phyloP scores from a whole-genome alignment of 2,113 vertebrate species.

The Pimephales promelas region DNA sequence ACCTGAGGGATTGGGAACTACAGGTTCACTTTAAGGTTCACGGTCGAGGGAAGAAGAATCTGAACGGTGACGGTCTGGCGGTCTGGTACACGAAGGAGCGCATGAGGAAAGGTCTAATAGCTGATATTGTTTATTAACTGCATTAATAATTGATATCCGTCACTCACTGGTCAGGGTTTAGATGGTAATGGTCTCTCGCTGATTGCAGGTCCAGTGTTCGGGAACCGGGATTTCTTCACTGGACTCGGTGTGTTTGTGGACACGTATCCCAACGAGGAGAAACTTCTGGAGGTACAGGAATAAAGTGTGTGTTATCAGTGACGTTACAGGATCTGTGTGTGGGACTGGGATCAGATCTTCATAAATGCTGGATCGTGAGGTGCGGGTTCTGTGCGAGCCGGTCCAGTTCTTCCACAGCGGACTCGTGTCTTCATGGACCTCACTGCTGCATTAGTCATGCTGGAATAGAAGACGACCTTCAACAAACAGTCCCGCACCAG shows the following conservation, averaged over 20 bases:
- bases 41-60: constrained; percentile 95
- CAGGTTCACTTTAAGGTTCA: constrained; percentile 97
- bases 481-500: too few species aligned
- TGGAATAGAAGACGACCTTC: too few species aligned
- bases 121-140: too few species aligned
- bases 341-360: too few species aligned
- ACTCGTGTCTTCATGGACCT: too few species aligned
- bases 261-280: constrained; percentile 98
- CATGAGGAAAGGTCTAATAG: constrained; percentile 81
- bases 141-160: too few species aligned
- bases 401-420: too few species aligned
- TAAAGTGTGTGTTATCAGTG: background rate
- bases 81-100: constrained; percentile 97
- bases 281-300: constrained; percentile 88
- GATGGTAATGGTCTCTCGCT: background rate
- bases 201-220: constrained; percentile 89
- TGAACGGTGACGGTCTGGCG: constrained; percentile 91
- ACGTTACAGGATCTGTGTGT: background rate
- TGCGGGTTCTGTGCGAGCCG: too few species aligned
- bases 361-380: too few species aligned
- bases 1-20: constrained; percentile 94
- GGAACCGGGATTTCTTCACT: constrained; percentile 93
- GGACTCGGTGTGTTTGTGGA: constrained; percentile 95
- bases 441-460: too few species aligned
- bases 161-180: background rate